Conservation (phyloP, 2,888 invertebrate genomes). For the Dysmachus trigonus region DNA sequence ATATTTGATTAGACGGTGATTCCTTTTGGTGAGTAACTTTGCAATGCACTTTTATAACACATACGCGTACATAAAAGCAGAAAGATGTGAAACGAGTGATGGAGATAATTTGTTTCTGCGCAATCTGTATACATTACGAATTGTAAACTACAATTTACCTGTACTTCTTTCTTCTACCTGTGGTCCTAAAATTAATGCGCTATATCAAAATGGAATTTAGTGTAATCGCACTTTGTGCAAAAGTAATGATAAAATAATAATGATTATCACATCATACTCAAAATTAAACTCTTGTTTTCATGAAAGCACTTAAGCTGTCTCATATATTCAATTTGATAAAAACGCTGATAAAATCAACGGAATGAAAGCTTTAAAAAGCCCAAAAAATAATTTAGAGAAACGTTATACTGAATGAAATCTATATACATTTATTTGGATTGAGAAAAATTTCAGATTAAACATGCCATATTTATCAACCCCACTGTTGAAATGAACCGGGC, state of each 20-base stretch:
- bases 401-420: no score
- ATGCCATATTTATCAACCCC: no score
- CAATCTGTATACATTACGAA: neutral
- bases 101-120: neutral
- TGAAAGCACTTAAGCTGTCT: neutral
- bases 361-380: neutral
- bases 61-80: neutral
- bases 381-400: no score
- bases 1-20: conserved; percentile 20
- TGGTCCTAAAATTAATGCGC: neutral
- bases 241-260: neutral
- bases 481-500: no score
- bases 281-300: neutral
- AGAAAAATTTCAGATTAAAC: no score
- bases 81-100: neutral
- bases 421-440: no score
- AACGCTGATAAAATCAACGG: neutral
- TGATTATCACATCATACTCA: neutral
- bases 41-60: neutral
- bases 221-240: neutral
- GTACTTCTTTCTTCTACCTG: neutral
- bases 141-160: neutral
- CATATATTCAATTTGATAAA: neutral
- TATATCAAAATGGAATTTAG: neutral
- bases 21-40: neutral